Evolutionary conservation across 2,113 vertebrate species (phyloP).

Genomic region (Scomber japonicus): DNA sequence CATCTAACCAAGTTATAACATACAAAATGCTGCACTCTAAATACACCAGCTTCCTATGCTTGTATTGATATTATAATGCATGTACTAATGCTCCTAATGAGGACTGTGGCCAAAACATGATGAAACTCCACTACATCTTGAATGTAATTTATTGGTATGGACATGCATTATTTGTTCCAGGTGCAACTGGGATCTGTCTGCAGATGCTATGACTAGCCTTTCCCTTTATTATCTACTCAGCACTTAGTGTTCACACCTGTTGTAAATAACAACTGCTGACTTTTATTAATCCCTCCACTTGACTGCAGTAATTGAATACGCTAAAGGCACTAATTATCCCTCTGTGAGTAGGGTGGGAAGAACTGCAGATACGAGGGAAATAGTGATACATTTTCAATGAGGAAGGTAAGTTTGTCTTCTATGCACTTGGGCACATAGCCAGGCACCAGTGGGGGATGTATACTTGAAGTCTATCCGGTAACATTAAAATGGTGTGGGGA

Average conservation of each 20-base stretch:
- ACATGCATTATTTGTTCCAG: constrained; percentile 18
- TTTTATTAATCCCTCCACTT: constrained; percentile 47
- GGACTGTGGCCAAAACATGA: constrained; percentile 3
- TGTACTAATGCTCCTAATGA: not conserved
- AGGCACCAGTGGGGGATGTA: not conserved
- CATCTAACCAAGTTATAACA: not conserved
- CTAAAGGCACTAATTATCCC: constrained; percentile 52
- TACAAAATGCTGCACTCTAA: not conserved
- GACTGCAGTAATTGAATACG: constrained; percentile 46
- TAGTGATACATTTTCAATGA: constrained; percentile 9
- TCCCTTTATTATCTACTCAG: not conserved
- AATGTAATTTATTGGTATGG: not conserved
- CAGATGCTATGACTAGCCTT: constrained; percentile 27
- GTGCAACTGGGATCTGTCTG: constrained; percentile 15
- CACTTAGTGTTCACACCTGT: constrained; percentile 43
- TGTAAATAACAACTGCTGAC: constrained; percentile 49
- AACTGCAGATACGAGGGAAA: constrained; percentile 3
- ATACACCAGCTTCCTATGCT: not conserved
- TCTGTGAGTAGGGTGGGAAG: constrained; percentile 5
- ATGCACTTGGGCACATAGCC: not conserved
- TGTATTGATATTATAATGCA: not conserved
- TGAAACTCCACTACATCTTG: not conserved
- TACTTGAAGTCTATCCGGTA: not conserved
- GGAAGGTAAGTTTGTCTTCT: constrained; percentile 16
- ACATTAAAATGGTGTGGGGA: too few relatives aligned